Base-by-base conservation (phyloP, 2,797 vertebrate species). In the Poecilia gillii region DNA sequence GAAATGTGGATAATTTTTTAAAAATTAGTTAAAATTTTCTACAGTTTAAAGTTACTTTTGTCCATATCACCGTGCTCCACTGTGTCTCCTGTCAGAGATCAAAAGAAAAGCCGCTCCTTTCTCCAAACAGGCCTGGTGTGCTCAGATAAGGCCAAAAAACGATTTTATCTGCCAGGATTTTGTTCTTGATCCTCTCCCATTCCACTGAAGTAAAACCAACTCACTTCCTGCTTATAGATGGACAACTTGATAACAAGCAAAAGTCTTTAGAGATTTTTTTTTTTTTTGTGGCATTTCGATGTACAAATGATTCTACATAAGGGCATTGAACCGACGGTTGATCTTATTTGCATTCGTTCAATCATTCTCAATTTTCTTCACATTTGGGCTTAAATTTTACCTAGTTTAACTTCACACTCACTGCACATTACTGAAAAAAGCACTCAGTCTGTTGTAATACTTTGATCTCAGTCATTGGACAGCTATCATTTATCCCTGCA, bases 171-270 rank as follows among this genome's bases (percentile, higher is more conserved):
- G 43, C 75, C 59, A 39, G 66, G 81, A 70, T 78, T 81, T 79
- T 74, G 59, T 77, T 74, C 62, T 74, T 78, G 55, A 85, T 83
- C 68, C 51, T 25, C 33, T 75, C 28, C 31, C 31, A 8, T 46
- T 68, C 74, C 53, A 74, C 1, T 84, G 28, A 88, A 72, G 78
- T 80, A 85, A 83, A 89, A 84, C 72, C 76, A n/a, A 36, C 75
- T 85, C 81, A 81, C 89, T 88, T 92, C 84, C 84, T 84, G 81
- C 75, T 84, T 62, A 31, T 49, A 84, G 85, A 90, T 89, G 81
- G 20, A 41, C 43, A 1, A 71, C 66, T 79, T 47, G 85, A 91
- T 90, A 87, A 62, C n/a, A 64, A 81, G 75, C 33, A 4, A 41
- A 46, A 70, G 73, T 49, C 72, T 85, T 81, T 73, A 59, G 76